Evolutionary conservation across 2,113 vertebrate genomes (phyloP).

Genomic region (Xenopus tropicalis): UCB_Xtro_10.0 CM004450.2:45616001-45616500

Average conservation of each 20-base stretch:
- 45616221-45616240: slow-evolving; percentile 37
- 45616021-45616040: too few relatives aligned
- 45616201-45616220: slow-evolving; percentile 39
- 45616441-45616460: too few relatives aligned
- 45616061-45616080: neutral
- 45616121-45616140: neutral
- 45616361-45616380: slow-evolving; percentile 35
- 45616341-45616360: slow-evolving; percentile 27
- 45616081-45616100: neutral
- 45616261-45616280: slow-evolving; percentile 42
- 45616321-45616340: slow-evolving; percentile 33
- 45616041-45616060: neutral
- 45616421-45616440: neutral
- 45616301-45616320: slow-evolving; percentile 35
- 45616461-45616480: too few relatives aligned
- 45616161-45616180: slow-evolving; percentile 37
- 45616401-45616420: neutral
- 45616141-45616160: slow-evolving; percentile 4
- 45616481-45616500: too few relatives aligned
- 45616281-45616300: slow-evolving; percentile 32
- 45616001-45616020: too few relatives aligned
- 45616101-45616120: slow-evolving; percentile 22
- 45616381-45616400: slow-evolving; percentile 25
- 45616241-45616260: slow-evolving; percentile 41
- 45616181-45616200: slow-evolving; percentile 29